Base-by-base conservation (phyloP, 2,888 invertebrate genomes). In the Antitype chi region DNA sequence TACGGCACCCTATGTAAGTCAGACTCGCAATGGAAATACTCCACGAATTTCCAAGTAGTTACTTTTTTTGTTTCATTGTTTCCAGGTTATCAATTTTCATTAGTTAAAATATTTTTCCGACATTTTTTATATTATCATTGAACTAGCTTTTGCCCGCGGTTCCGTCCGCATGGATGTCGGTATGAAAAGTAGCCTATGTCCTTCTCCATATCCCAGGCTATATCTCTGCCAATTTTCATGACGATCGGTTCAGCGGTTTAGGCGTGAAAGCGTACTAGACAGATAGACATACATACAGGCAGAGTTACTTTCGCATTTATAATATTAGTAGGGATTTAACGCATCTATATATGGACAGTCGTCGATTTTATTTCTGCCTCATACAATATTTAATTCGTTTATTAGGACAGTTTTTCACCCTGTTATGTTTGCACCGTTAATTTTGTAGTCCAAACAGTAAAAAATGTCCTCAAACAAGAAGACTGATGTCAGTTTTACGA, bases 401-500 rank as follows among this genome's bases (percentile, higher is more conserved):
- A n/a, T n/a, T 57, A 47, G 47, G 2, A 25, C n/a, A 8, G 17
- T 71, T 63, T 62, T 62, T 23, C 15, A 15, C n/a, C 17, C 4
- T 52, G 17, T 32, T 62, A 32, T 74, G 52, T 68, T 73, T 60
- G 59, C 15, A 70, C 15, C 53, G 53, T 60, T 60, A n/a, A 60
- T 78, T 43, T 66, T 72, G n/a, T 82, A 67, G 66, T 63, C 25
- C 20, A 32, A 74, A 25, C 74, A 71, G 47, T 76, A 74, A 67
- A 78, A 76, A 73, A 71, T 68, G 73, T 75, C 78, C 74, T 70
- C 47, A 74, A 82, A 85, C 76, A 78, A 84, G 43, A 75, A 82
- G 72, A 79, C 64, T 76, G 53, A 83, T 85, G 63, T 68, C 63
- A 73, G 64, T 81, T 86, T 82, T 80, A 86, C 82, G 82, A 84